These are phyloP conservation scores for Epizoanthus illoricatus DNA, from an alignment of 92 coral and sea anemone genomes.

Conservation along the genomic window DNA sequence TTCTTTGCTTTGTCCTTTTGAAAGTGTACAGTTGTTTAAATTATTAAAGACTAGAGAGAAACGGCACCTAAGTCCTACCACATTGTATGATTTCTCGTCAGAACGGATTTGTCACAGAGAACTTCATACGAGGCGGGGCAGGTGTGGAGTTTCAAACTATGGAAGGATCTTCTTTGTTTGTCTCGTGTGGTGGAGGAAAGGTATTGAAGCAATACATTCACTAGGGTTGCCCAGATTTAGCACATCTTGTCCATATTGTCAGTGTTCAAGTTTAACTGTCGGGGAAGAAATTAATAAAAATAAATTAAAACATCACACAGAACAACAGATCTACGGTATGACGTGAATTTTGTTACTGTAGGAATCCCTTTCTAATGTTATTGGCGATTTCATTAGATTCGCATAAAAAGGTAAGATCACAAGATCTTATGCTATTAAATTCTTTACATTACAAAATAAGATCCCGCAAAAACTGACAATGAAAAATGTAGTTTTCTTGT, in stretches of 20 bases:
- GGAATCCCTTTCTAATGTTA: not conserved
- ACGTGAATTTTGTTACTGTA: not conserved
- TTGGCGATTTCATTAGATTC: not conserved
- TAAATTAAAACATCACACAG: no score
- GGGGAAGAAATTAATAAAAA: no score
- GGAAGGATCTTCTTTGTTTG: conserved; percentile 77
- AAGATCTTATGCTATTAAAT: no score
- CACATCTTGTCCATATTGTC: not conserved
- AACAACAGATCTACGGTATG: no score
- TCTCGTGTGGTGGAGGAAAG: conserved; percentile 86
- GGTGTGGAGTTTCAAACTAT: conserved; percentile 73
- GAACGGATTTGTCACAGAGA: conserved; percentile 62
- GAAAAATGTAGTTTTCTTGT: no score
- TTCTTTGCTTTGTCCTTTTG: no score
- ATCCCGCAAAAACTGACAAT: no score
- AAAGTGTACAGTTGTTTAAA: no score
- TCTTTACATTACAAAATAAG: no score
- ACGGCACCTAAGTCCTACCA: no score
- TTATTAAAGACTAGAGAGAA: no score
- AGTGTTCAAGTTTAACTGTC: not conserved
- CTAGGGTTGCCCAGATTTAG: not conserved
- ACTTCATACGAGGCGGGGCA: conserved; percentile 72
- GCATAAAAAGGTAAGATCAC: not conserved
- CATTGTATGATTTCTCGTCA: conserved; percentile 16
- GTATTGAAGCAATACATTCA: conserved; percentile 12